Evolutionary conservation across 2,888 invertebrate species (phyloP).

Genomic region (Oxyteleia sp.): DNA sequence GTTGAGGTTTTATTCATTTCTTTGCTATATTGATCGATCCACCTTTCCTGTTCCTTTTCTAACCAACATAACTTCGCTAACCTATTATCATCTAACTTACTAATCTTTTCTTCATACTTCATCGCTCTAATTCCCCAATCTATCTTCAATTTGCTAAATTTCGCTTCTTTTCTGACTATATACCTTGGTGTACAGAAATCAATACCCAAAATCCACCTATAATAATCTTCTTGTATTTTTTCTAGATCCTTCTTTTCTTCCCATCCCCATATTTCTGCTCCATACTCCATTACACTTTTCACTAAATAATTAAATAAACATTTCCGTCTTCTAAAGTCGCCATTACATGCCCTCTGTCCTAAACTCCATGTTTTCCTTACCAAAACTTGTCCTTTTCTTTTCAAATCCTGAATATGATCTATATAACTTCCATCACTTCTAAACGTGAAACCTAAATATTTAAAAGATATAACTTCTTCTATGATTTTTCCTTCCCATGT

Average conservation of each 20-base stretch:
- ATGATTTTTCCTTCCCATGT: background rate
- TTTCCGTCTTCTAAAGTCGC: too few species aligned
- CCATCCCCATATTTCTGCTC: conserved; percentile 16
- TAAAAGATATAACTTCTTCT: conserved; percentile 1
- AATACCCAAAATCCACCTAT: background rate
- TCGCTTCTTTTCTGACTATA: background rate
- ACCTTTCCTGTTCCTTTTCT: background rate
- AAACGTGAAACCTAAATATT: conserved; percentile 1
- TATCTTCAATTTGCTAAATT: background rate
- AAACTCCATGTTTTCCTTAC: background rate
- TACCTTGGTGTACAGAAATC: background rate
- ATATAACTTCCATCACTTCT: background rate
- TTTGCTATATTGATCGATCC: background rate
- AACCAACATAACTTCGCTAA: background rate
- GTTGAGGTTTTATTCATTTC: background rate
- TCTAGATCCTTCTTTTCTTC: conserved; percentile 8
- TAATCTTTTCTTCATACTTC: background rate
- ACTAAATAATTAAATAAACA: too few species aligned
- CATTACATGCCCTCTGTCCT: too few species aligned
- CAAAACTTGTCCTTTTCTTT: background rate
- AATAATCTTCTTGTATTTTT: background rate
- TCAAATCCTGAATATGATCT: conserved; percentile 7
- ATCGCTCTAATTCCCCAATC: conserved; percentile 2
- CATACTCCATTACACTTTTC: conserved; percentile 2
- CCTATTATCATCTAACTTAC: background rate